Base-by-base conservation (phyloP, 1,140 invertebrate genomes). In the Caerostris darwini region DNA sequence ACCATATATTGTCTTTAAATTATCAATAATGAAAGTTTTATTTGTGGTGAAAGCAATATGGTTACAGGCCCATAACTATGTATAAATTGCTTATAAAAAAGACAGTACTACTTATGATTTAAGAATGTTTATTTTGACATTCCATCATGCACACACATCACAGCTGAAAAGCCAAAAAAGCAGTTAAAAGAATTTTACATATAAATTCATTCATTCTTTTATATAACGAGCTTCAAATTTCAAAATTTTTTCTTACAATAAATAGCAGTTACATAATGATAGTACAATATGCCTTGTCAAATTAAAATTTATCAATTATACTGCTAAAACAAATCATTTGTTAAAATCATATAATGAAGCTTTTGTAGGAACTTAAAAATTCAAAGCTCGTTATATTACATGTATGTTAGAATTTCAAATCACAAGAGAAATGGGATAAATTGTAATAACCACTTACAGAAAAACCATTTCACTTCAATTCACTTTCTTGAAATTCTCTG, bases 91-190 rank as follows among this genome's bases (percentile, higher is more conserved):
- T 34, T 34, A 34, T 34, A 34, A 34, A 34, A 34, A 34, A 34
- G 34, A 71, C 57, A 50, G 10, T 4, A 54, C 5, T 6, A 85
- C 3, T 17, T 17, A 93, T 57, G 86, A 89, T 94, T 89, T 64
- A 82, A 94, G 86, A 94, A 94, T 89, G 92, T 94, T 94, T 94
- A 94, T 94, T 90, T 94, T 77, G 59, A 94, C 92, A 81, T 94
- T 89, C 92, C n/a, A 56, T 94, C 92, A 94, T 94, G 92, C 92
- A 88, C 86, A 94, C 92, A 94, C 92, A 94, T 93, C 92, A 93
- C 92, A 93, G 92, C 92, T 94, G 85, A 87, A 86, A 88, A 94
- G 92, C 92, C 86, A 81, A 94, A 92, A 88, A 88, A 94, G 92
- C 92, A 87, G 92, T 89, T 81, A 94, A 89, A 94, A 94, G 92